Evolutionary conservation across 2,888 invertebrate species (phyloP).

Genomic region (Ormyrus pomaceus): DNA sequence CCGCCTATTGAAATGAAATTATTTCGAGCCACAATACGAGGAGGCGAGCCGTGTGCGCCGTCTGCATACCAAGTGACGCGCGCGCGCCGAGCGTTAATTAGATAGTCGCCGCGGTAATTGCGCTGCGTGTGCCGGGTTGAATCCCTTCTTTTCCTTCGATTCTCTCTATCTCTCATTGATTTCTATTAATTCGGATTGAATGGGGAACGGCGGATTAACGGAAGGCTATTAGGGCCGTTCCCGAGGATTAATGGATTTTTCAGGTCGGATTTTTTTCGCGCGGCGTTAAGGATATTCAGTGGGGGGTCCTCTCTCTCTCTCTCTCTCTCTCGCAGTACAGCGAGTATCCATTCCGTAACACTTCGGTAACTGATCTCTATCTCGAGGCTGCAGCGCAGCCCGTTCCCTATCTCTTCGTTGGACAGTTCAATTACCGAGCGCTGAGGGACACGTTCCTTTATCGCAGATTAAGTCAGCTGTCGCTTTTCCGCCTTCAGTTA

Average conservation of each 20-base stretch:
- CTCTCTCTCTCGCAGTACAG: too few species aligned
- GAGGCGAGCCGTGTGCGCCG: constrained; percentile 27
- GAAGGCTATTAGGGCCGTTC: too few species aligned
- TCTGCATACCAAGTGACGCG: constrained; percentile 65
- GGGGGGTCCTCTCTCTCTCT: background rate
- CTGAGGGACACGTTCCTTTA: constrained; percentile 56
- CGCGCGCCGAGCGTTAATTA: constrained; percentile 62
- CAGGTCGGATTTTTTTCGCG: too few species aligned
- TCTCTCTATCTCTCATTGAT: background rate
- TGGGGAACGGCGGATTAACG: background rate
- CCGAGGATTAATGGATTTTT: constrained; percentile 17
- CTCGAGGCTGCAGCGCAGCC: constrained; percentile 52
- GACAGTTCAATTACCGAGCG: constrained; percentile 65
- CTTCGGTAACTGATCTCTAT: constrained; percentile 58
- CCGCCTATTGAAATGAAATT: constrained; percentile 69
- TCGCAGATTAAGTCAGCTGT: constrained; percentile 55
- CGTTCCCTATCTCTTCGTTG: constrained; percentile 59
- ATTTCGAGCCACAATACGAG: constrained; percentile 64
- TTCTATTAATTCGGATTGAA: constrained; percentile 23
- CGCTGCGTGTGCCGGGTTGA: constrained; percentile 44
- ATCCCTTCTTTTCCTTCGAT: background rate
- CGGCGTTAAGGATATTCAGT: constrained; percentile 1
- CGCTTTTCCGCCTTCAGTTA: background rate
- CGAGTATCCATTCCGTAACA: background rate
- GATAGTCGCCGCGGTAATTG: constrained; percentile 62